Evolutionary conservation across 2,888 invertebrate genomes (phyloP).

Genomic region (Andrena trimmerana): DNA sequence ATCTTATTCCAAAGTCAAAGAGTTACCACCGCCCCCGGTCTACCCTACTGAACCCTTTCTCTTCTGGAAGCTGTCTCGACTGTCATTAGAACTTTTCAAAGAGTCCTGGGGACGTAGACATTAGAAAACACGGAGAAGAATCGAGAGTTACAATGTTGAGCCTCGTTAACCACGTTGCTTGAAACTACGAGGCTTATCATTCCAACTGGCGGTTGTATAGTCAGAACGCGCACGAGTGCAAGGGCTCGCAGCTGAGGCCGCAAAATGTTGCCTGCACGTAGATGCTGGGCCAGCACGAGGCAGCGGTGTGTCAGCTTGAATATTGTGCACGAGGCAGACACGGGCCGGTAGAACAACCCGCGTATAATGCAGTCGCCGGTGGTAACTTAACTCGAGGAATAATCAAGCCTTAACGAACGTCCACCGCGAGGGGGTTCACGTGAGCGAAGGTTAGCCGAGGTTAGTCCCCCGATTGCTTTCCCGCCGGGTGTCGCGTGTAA

Average conservation of each 20-base stretch:
- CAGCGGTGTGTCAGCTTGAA: conserved; percentile 29
- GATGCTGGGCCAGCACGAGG: neutral
- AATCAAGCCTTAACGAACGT: conserved; percentile 70
- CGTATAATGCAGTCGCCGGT: conserved; percentile 60
- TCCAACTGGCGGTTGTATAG: conserved; percentile 34
- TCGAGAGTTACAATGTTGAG: conserved; percentile 11
- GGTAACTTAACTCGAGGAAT: conserved; percentile 67
- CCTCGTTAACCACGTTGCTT: conserved; percentile 15
- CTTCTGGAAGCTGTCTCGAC: too few relatives aligned
- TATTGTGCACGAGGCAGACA: conserved; percentile 37
- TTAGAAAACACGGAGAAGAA: too few relatives aligned
- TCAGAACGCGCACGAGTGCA: neutral
- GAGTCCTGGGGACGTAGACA: too few relatives aligned
- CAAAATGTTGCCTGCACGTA: conserved; percentile 19
- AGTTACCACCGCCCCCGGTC: too few relatives aligned
- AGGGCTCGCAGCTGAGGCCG: neutral
- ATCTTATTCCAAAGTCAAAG: too few relatives aligned
- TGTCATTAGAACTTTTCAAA: too few relatives aligned
- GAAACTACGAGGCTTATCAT: conserved; percentile 56
- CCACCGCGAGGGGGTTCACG: conserved; percentile 39
- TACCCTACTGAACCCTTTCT: too few relatives aligned
- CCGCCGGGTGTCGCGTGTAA: conserved; percentile 59
- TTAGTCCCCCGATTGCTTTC: conserved; percentile 67
- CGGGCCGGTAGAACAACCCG: conserved; percentile 44
- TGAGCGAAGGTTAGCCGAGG: conserved; percentile 66